phyloP scores from a whole-genome alignment of 2,113 vertebrate species.

The Athene noctua region DNA sequence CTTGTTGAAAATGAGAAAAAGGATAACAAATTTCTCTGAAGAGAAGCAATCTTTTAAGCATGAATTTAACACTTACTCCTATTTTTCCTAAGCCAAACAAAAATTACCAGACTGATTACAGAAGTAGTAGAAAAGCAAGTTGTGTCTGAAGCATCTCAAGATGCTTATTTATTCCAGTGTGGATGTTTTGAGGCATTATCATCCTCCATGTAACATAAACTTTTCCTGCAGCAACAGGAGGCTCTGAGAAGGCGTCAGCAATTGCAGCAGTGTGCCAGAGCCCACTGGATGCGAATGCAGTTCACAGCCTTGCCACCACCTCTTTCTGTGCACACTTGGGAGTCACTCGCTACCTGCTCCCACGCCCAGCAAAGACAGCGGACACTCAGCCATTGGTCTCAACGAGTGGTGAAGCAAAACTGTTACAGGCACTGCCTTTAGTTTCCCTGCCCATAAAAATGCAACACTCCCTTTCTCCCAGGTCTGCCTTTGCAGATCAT shows the following conservation, averaged over 20 bases:
- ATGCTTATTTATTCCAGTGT: background rate
- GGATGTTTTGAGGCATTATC: background rate
- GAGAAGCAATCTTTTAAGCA: background rate
- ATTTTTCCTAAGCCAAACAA: background rate
- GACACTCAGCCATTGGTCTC: background rate
- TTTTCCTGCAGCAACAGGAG: background rate
- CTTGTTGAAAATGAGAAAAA: conserved; percentile 24
- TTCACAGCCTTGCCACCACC: background rate
- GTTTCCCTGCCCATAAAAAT: background rate
- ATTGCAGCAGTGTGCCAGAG: background rate
- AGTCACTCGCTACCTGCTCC: background rate
- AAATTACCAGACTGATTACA: background rate
- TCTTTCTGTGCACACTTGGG: background rate
- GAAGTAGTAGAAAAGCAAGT: background rate
- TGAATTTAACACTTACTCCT: background rate
- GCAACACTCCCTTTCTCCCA: background rate
- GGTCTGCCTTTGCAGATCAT: background rate
- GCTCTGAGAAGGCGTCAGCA: background rate
- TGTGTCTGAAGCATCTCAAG: background rate
- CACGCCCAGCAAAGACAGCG: accelerated
- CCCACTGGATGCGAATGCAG: background rate
- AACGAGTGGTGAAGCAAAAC: background rate
- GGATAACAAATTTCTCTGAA: conserved; percentile 29
- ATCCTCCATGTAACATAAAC: background rate
- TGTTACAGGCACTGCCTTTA: background rate